phyloP scores from a whole-genome alignment of 2,113 vertebrate species.

The Proterorhinus semilunaris region DNA sequence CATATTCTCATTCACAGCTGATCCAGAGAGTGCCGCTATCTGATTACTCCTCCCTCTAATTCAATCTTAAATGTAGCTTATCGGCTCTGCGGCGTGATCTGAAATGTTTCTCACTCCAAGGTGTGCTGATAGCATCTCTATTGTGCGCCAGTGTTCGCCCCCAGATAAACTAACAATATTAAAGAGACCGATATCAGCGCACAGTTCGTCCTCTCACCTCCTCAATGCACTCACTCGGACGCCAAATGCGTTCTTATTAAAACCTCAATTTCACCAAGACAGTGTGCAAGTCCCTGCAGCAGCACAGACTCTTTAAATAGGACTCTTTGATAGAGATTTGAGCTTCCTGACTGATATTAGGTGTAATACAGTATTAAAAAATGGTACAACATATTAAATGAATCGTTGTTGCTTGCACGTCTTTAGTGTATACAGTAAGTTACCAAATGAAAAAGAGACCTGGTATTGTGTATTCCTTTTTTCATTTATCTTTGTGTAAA shows the following conservation, averaged over 20 bases:
- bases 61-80: constrained; percentile 62
- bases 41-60: constrained; percentile 51
- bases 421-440: no score
- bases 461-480: no score
- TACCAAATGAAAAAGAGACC: no score
- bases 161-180: constrained; percentile 72
- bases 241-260: constrained; percentile 46
- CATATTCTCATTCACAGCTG: constrained; percentile 15
- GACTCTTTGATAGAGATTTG: not conserved
- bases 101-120: constrained; percentile 38
- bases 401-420: no score
- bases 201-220: constrained; percentile 23
- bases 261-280: not conserved
- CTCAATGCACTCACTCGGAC: constrained; percentile 14
- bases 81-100: constrained; percentile 46
- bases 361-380: not conserved
- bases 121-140: constrained; percentile 57
- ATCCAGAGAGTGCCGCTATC: constrained; percentile 38
- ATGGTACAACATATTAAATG: not conserved
- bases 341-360: not conserved
- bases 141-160: constrained; percentile 48
- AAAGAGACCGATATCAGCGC: constrained; percentile 51
- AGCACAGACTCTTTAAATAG: not conserved
- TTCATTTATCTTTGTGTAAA: no score
- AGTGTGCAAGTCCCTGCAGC: constrained; percentile 1